phyloP scores from a whole-genome alignment of 2,113 vertebrate species.

The Oncorhynchus kisutch region DNA sequence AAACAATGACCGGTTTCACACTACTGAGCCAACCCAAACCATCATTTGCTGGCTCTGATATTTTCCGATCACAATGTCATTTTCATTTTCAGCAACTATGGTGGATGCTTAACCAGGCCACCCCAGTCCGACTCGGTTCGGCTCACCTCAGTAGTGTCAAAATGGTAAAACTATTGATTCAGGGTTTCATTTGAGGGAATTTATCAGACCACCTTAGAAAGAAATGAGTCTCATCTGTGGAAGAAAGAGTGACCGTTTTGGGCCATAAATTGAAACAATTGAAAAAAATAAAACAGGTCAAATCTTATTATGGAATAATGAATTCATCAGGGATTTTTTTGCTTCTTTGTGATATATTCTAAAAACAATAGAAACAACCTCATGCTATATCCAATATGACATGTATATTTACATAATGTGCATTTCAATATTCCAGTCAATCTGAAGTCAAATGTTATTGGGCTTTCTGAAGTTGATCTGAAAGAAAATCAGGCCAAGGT shows the following conservation, averaged over 20 bases:
- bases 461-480: neutral
- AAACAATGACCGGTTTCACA: neutral
- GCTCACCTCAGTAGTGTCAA: too few species aligned
- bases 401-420: constrained; percentile 6
- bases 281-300: neutral
- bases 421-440: constrained; percentile 1
- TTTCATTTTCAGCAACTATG: too few species aligned
- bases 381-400: neutral
- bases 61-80: too few species aligned
- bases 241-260: neutral
- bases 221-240: neutral
- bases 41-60: too few species aligned
- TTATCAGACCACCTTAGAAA: neutral
- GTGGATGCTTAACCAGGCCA: too few species aligned
- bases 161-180: neutral
- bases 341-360: neutral
- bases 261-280: constrained; percentile 2
- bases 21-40: too few species aligned
- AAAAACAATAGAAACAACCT: neutral
- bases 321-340: neutral
- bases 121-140: too few species aligned
- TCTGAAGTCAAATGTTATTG: neutral
- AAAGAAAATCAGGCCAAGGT: neutral
- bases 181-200: neutral
- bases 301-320: neutral